A percentile compares a stretch with the other conserved stretches of the same genome.
Evolutionary conservation across 2,113 vertebrate species (phyloP).

Genomic region (Pygoscelis adeliae): DNA sequence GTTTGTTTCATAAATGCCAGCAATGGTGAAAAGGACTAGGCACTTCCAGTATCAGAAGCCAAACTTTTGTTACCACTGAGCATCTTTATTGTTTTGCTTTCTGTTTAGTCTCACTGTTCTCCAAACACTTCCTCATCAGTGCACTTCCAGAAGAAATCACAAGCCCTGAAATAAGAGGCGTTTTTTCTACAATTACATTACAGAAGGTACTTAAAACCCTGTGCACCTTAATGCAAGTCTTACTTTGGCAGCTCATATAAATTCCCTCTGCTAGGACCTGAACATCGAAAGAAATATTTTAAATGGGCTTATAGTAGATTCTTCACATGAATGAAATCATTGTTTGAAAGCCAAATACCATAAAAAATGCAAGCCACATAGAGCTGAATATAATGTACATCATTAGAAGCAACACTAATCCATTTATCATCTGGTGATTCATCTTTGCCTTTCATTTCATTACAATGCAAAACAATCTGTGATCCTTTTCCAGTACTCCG

Average conservation of each 20-base stretch:
- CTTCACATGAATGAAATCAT: slow-evolving; percentile 18
- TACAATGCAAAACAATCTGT: slow-evolving; percentile 26
- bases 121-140: neutral
- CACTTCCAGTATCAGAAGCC: neutral
- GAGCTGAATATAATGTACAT: neutral
- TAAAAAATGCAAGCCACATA: slow-evolving; percentile 24
- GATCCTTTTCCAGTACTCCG: neutral
- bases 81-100: neutral
- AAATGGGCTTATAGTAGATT: neutral
- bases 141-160: neutral
- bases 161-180: neutral
- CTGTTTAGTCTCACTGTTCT: neutral
- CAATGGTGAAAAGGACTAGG: neutral
- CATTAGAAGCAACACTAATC: slow-evolving; percentile 38
- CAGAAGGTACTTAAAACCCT: neutral
- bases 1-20: neutral
- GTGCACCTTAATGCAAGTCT: neutral
- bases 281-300: slow-evolving; percentile 6
- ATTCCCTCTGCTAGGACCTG: neutral
- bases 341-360: slow-evolving; percentile 34
- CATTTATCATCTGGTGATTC: slow-evolving; percentile 37
- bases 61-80: neutral
- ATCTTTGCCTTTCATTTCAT: slow-evolving; percentile 5
- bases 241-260: neutral
- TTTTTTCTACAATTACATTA: neutral